Evolutionary conservation across 2,888 invertebrate species (phyloP).

Genomic region (Agriopis leucophaearia): DNA sequence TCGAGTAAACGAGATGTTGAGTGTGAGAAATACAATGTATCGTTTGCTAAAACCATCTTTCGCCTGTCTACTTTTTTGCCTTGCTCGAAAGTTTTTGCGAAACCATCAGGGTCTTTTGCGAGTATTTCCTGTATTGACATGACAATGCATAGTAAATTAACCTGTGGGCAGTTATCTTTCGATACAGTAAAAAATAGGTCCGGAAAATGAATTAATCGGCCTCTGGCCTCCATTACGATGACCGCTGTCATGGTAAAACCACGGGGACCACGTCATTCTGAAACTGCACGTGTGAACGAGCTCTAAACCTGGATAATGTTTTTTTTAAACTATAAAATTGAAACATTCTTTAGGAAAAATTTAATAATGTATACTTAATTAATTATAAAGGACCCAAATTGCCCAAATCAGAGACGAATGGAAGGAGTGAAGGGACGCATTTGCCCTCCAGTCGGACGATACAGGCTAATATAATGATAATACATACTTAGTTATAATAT

Average conservation of each 20-base stretch:
- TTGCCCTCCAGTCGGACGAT: too few species aligned
- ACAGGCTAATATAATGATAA: too few species aligned
- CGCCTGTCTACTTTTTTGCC: not conserved
- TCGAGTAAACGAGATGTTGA: conserved; percentile 26
- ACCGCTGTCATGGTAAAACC: conserved; percentile 41
- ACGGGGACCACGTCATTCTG: conserved; percentile 17
- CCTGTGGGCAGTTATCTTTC: conserved; percentile 20
- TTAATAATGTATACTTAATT: not conserved
- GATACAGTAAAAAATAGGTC: conserved; percentile 34
- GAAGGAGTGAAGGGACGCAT: too few species aligned
- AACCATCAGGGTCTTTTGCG: conserved; percentile 27
- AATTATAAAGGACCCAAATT: too few species aligned
- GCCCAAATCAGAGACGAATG: too few species aligned
- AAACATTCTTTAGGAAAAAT: not conserved
- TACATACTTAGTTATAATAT: too few species aligned
- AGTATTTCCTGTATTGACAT: conserved; percentile 47
- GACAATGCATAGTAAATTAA: conserved; percentile 35
- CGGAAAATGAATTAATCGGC: conserved; percentile 39
- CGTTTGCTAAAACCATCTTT: conserved; percentile 16
- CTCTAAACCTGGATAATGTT: conserved; percentile 18
- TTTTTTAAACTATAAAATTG: not conserved
- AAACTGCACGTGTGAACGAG: conserved; percentile 19
- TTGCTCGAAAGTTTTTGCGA: conserved; percentile 17
- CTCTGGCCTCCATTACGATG: conserved; percentile 35
- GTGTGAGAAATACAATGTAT: not conserved